Conservation (phyloP, 2,888 invertebrate genomes). For the Alcis repandata region DNA sequence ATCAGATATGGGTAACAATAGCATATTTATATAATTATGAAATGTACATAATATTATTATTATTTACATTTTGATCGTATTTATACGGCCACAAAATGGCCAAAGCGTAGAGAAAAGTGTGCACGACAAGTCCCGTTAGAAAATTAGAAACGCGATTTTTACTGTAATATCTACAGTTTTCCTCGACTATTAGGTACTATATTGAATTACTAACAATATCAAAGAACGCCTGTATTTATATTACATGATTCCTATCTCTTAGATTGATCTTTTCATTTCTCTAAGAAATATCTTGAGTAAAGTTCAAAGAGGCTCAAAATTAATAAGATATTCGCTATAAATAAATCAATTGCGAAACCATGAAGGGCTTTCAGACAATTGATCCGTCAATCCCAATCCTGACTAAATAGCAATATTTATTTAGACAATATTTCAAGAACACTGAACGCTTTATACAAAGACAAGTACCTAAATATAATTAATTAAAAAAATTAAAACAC, state of each 20-base stretch:
- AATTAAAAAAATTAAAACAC: too few relatives aligned
- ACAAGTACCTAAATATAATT: not conserved
- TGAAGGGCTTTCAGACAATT: conserved; percentile 19
- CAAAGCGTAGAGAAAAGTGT: too few relatives aligned
- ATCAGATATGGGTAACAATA: too few relatives aligned
- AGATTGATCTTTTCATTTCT: conserved; percentile 11
- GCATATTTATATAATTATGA: too few relatives aligned
- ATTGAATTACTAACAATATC: too few relatives aligned
- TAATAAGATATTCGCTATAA: conserved; percentile 17
- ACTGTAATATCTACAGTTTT: too few relatives aligned
- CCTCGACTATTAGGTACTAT: too few relatives aligned
- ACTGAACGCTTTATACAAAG: not conserved
- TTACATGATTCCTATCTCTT: not conserved
- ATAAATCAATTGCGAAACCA: conserved; percentile 26
- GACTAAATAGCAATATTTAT: conserved; percentile 3
- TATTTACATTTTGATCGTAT: too few relatives aligned
- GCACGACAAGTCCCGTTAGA: too few relatives aligned
- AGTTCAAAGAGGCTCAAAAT: conserved; percentile 16
- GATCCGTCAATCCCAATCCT: conserved; percentile 14
- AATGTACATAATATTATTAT: too few relatives aligned
- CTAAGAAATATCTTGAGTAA: conserved; percentile 2
- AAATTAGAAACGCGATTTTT: too few relatives aligned
- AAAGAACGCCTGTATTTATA: not conserved
- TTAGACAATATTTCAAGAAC: not conserved
- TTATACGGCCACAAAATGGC: too few relatives aligned